These are phyloP conservation scores for Pollenia angustigena DNA, from an alignment of 2,888 invertebrate genomes.

Conservation along the genomic window DNA sequence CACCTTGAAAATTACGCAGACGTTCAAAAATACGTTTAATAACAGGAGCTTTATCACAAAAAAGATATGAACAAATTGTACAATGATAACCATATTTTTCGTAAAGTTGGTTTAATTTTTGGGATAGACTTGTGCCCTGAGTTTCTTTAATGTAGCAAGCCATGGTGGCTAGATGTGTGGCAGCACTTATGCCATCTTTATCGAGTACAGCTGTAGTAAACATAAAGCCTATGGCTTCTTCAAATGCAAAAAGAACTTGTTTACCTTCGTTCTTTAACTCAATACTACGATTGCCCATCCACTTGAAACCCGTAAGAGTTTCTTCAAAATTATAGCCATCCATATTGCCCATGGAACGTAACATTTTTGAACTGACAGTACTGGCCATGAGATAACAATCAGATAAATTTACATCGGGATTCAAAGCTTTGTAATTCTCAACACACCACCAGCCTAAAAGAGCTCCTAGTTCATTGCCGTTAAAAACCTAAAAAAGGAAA, in stretches of 20 bases:
- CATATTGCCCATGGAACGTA: slow-evolving; percentile 90
- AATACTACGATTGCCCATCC: slow-evolving; percentile 96
- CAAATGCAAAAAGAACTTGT: slow-evolving; percentile 95
- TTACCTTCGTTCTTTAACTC: slow-evolving; percentile 90
- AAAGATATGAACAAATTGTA: slow-evolving; percentile 94
- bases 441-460: slow-evolving; percentile 97
- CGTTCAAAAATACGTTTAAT: slow-evolving; percentile 92
- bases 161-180: slow-evolving; percentile 91
- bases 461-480: slow-evolving; percentile 97
- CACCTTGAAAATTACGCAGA: slow-evolving; percentile 89
- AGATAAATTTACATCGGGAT: slow-evolving; percentile 84
- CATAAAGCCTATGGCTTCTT: slow-evolving; percentile 99
- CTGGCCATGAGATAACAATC: slow-evolving; percentile 95
- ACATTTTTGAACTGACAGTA: slow-evolving; percentile 98
- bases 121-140: slow-evolving; percentile 85
- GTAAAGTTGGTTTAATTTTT: slow-evolving; percentile 91
- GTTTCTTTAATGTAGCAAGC: slow-evolving; percentile 88
- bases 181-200: slow-evolving; percentile 98
- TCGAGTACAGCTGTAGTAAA: slow-evolving; percentile 94
- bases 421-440: slow-evolving; percentile 85
- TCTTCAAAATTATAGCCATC: slow-evolving; percentile 92
- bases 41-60: slow-evolving; percentile 90
- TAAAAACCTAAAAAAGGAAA: slow-evolving; percentile 86
- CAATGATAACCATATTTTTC: slow-evolving; percentile 94
- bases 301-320: slow-evolving; percentile 99